A percentile compares a stretch with the other conserved stretches of the same genome.
phyloP scores from a whole-genome alignment of 1,140 invertebrate species.

The Drosophila sp. region DNA sequence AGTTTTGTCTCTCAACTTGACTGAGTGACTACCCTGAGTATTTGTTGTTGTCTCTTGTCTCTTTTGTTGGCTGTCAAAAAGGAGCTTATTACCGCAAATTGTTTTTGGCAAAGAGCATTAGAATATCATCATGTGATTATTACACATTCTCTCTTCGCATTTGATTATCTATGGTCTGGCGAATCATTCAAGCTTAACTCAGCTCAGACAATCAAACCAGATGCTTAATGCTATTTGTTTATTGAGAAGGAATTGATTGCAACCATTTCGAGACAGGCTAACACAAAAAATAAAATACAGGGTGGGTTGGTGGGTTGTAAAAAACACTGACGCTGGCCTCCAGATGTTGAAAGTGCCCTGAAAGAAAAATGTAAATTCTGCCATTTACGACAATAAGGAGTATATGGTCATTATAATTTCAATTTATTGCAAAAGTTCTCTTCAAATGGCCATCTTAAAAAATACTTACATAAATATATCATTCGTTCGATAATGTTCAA shows the following conservation, averaged over 20 bases:
- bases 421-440: neutral
- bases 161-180: conserved; percentile 18
- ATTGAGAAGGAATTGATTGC: conserved; percentile 16
- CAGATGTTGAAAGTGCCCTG: neutral
- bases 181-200: conserved; percentile 8
- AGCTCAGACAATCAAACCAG: conserved; percentile 21
- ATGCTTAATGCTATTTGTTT: conserved; percentile 31
- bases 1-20: neutral
- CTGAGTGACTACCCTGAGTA: neutral
- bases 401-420: conserved; percentile 7
- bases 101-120: conserved; percentile 16
- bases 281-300: neutral
- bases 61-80: conserved; percentile 5
- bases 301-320: neutral
- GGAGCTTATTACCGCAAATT: conserved; percentile 16
- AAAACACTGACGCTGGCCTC: neutral
- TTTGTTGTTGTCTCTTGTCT: neutral
- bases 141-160: conserved; percentile 9
- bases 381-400: neutral
- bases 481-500: neutral
- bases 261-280: neutral
- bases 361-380: neutral
- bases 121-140: conserved; percentile 18
- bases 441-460: neutral
- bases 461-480: neutral